Evolutionary conservation across 2,797 vertebrate genomes (phyloP).

Genomic region (Microcaecilia unicolor): DNA sequence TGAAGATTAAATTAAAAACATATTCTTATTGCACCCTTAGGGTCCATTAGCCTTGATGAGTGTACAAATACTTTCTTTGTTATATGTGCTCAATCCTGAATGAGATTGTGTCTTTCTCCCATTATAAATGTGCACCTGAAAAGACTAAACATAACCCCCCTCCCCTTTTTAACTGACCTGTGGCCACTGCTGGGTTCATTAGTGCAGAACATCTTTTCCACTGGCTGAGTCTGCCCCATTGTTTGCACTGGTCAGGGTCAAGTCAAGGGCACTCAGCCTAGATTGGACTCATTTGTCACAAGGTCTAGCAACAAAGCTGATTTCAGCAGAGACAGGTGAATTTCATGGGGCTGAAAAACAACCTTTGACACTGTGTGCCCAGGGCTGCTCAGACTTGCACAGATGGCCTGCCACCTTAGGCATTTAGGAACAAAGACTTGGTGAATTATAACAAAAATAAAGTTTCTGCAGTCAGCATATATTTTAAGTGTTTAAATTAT

Average conservation of each 20-base stretch:
- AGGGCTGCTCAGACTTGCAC: constrained; percentile 65
- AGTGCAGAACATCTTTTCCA: constrained; percentile 98
- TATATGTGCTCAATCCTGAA: constrained; percentile 75
- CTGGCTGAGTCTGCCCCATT: constrained; percentile 95
- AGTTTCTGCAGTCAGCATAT: constrained; percentile 68
- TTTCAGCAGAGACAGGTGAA: constrained; percentile 82
- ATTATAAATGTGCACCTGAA: constrained; percentile 98
- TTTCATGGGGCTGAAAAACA: constrained; percentile 67
- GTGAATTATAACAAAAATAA: constrained; percentile 70
- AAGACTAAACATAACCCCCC: constrained; percentile 85
- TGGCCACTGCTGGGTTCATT: constrained; percentile 89
- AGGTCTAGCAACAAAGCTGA: constrained; percentile 85
- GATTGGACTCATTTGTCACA: constrained; percentile 99
- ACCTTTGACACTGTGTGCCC: constrained; percentile 83
- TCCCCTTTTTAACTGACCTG: constrained; percentile 70
- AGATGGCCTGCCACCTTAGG: constrained; percentile 78
- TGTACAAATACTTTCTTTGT: constrained; percentile 86
- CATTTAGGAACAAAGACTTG: constrained; percentile 66
- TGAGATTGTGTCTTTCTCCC: constrained; percentile 83
- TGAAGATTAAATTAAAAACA: constrained; percentile 76
- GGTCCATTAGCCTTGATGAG: constrained; percentile 72
- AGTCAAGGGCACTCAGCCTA: constrained; percentile 96
- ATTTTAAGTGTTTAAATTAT: constrained; percentile 67
- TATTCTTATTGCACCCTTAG: constrained; percentile 64
- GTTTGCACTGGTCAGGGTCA: constrained; percentile 95